Base-by-base conservation (phyloP, 2,797 vertebrate genomes). In the Heliangelus exortis region DNA sequence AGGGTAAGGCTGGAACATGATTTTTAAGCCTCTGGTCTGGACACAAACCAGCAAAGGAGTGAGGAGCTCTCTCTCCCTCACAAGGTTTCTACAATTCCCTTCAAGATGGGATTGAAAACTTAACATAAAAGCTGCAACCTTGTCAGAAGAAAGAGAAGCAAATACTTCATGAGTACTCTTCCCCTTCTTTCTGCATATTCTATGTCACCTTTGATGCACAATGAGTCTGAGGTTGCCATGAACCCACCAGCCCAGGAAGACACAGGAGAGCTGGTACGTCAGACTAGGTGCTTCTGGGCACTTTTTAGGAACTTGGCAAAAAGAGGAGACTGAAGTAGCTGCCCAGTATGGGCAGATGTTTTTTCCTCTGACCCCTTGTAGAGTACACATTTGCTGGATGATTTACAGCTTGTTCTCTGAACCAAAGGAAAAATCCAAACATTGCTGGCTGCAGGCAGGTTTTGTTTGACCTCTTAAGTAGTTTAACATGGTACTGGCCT, bases 401-500 rank as follows among this genome's bases (percentile, higher is more conserved):
- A 95, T 96, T 88, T 94, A 84, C 79, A 89, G 73, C 73, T 84
- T 86, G 71, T 81, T 91, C 90, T 79, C 74, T 14, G 63, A 90
- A 94, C 91, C 92, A 96, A 87, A 95, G 96, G 95, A 95, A 96
- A 95, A 95, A 95, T 89, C 33, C 84, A 95, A 94, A 88, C 87
- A 90, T 53, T 78, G 67, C 84, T 96, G 94, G 92, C 92, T 94
- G 67, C 67, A 55, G 55, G 67, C 59, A 75, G 76, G 62, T 94
- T 93, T 92, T 81, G 63, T 53, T 94, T 96, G 92, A 96, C 87
- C 87, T 96, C 91, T 86, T 93, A 91, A 97, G 91, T 88, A 96
- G 73, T 95, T 96, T 93, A 95, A 86, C 92, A 86, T 92, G 89
- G 95, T 90, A 92, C 73, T 81, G 88, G 83, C 87, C 67, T 67